Evolutionary conservation across 2,888 invertebrate genomes (phyloP).

Genomic region (Ophioninae sp.): DNA sequence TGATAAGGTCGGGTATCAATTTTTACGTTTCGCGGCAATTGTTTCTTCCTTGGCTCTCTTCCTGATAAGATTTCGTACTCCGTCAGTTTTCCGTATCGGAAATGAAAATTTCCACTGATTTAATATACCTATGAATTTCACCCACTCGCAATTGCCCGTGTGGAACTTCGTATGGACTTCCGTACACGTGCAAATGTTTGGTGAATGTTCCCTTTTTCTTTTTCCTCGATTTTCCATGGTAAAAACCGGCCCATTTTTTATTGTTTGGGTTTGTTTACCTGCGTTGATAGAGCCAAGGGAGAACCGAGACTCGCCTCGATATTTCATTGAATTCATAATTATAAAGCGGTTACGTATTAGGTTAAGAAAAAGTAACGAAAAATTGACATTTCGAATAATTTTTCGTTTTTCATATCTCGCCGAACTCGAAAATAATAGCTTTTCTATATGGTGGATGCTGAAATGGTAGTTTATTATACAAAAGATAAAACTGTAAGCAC

Average conservation of each 20-base stretch:
- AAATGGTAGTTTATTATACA: constrained; percentile 22
- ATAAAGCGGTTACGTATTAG: constrained; percentile 12
- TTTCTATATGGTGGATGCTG: neutral
- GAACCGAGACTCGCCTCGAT: neutral
- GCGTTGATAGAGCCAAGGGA: neutral
- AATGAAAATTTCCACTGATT: neutral
- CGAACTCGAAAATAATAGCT: neutral
- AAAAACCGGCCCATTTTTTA: neutral
- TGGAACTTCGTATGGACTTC: constrained; percentile 21
- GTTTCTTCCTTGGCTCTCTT: neutral
- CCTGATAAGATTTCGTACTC: neutral
- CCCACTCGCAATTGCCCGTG: constrained; percentile 22
- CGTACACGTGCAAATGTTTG: constrained; percentile 26
- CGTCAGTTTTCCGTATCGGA: neutral
- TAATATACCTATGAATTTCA: neutral
- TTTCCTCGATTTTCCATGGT: neutral
- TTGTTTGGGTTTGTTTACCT: neutral
- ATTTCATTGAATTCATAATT: constrained; percentile 23
- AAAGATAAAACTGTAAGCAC: constrained; percentile 6
- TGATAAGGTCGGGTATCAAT: constrained; percentile 17
- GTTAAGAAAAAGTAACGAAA: neutral
- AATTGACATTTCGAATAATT: neutral
- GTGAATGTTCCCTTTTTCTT: neutral
- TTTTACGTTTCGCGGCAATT: neutral
- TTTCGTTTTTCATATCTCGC: neutral